Conservation (phyloP, 2,113 vertebrate genomes). For the Myocastor coypus region DNA sequence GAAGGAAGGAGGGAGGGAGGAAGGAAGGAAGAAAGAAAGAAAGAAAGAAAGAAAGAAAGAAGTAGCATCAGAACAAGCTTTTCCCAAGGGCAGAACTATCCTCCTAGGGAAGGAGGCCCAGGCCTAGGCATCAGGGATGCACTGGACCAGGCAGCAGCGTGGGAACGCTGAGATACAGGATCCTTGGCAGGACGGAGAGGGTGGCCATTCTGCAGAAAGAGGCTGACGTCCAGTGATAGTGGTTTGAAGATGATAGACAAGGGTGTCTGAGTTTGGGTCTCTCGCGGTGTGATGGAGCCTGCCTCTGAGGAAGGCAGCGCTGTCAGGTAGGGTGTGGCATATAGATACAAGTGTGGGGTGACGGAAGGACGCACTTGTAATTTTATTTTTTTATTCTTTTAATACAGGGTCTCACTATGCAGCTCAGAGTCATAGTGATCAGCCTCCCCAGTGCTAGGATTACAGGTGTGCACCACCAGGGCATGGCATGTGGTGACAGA, state of each 20-base stretch:
- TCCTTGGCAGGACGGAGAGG: neutral
- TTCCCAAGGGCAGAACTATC: neutral
- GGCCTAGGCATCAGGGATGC: neutral
- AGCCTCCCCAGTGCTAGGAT: no score
- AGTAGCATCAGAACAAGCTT: neutral
- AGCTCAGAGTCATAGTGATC: no score
- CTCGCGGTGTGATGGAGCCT: neutral
- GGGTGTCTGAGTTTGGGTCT: neutral
- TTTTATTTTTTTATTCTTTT: no score
- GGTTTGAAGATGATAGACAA: neutral
- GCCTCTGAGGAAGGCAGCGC: neutral
- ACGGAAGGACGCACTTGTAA: no score
- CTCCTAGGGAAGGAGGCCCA: neutral
- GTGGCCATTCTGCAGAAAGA: neutral
- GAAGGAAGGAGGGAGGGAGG: neutral
- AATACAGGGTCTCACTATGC: no score
- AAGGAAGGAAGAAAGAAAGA: neutral
- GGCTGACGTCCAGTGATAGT: neutral
- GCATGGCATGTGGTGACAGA: no score
- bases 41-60: neutral
- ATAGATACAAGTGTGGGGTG: neutral
- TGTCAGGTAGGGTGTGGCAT: neutral
- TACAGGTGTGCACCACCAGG: no score
- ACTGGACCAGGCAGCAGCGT: neutral
- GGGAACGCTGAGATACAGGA: neutral